These are phyloP conservation scores for Pampusana beccarii DNA, from an alignment of 2,113 vertebrate species.

Conservation along the genomic window DNA sequence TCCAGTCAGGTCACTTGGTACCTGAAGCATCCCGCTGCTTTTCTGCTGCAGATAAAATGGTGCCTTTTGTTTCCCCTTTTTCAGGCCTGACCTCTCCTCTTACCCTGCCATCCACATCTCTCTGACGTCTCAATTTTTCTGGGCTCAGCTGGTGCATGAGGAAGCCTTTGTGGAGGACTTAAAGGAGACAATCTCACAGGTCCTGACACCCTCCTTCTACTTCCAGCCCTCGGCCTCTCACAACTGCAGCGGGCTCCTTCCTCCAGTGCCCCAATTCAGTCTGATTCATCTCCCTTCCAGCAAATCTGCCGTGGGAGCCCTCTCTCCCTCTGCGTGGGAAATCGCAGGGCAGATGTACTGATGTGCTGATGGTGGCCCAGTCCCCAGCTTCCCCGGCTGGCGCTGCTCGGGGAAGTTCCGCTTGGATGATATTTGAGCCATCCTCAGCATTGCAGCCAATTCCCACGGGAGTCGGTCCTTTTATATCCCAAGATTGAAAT, in stretches of 20 bases:
- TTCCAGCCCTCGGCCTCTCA: background rate
- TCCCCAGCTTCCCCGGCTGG: background rate
- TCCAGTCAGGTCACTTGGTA: background rate
- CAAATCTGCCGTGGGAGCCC: background rate
- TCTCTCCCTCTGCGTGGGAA: background rate
- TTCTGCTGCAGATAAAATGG: background rate
- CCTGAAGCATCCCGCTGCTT: background rate
- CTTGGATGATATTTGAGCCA: background rate
- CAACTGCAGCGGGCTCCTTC: background rate
- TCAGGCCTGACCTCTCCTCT: background rate
- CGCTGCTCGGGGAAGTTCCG: background rate
- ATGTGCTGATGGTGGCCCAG: background rate
- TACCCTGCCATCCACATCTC: background rate
- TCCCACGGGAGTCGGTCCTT: rapidly evolving
- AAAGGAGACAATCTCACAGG: background rate
- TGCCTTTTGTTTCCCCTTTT: background rate
- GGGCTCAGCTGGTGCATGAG: background rate
- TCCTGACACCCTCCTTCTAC: background rate
- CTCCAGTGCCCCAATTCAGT: background rate
- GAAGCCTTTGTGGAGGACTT: background rate
- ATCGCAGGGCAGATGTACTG: background rate
- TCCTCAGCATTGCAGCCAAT: background rate
- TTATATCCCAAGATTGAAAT: background rate
- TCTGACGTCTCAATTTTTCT: background rate
- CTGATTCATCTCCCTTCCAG: background rate